These are phyloP conservation scores for Eira barbara DNA, from an alignment of 2,113 vertebrate genomes.

Conservation along the genomic window DNA sequence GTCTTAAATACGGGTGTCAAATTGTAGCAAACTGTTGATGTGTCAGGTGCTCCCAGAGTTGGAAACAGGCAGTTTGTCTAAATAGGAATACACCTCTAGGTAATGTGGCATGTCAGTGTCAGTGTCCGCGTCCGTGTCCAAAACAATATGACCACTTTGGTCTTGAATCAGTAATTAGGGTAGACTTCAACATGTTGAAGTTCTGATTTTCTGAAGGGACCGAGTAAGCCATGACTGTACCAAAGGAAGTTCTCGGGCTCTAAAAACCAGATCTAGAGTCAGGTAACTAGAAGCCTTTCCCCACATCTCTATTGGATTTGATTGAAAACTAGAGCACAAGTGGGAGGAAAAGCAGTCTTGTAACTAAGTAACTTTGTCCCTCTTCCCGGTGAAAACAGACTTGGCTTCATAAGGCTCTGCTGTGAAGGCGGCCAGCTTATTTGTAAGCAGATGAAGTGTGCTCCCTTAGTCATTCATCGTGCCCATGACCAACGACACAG, in stretches of 20 bases:
- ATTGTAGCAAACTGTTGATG: not conserved
- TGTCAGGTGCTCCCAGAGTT: not conserved
- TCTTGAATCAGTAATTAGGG: not conserved
- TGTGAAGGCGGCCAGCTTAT: not conserved
- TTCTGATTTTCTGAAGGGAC: not conserved
- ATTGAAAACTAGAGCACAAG: not conserved
- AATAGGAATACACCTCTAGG: not conserved
- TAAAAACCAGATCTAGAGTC: not conserved
- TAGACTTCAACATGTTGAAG: not conserved
- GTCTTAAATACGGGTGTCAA: not conserved
- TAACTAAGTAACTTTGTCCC: not conserved
- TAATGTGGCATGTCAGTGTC: not conserved
- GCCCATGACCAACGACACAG: fast-evolving
- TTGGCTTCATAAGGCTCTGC: not conserved
- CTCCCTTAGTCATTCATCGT: not conserved
- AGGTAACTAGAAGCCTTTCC: not conserved
- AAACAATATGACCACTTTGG: not conserved
- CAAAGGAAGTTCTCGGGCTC: not conserved
- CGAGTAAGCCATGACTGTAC: not conserved
- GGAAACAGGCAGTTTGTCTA: not conserved
- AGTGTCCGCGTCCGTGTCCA: not conserved
- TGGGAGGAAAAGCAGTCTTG: not conserved
- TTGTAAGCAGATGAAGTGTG: not conserved
- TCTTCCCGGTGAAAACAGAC: not conserved
- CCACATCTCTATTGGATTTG: not conserved